Evolutionary conservation across 2,888 invertebrate species (phyloP).

Genomic region (Polyommatus icarus): DNA sequence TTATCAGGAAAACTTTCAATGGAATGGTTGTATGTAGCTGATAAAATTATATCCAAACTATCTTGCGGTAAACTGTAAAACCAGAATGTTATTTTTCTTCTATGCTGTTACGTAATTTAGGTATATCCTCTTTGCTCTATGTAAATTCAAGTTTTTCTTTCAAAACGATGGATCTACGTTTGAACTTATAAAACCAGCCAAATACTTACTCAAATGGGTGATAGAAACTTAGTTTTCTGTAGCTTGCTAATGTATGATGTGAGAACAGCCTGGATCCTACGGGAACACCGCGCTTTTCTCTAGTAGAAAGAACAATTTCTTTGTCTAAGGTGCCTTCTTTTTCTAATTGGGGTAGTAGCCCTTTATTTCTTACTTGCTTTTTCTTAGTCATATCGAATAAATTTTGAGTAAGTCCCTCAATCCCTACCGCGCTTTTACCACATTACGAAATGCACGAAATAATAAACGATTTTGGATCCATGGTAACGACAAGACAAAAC

Average conservation of each 20-base stretch:
- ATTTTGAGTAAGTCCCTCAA: constrained; percentile 30
- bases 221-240: constrained; percentile 70
- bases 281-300: constrained; percentile 63
- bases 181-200: background rate
- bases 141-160: too few relatives aligned
- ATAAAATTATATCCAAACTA: constrained; percentile 84
- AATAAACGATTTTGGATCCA: background rate
- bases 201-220: constrained; percentile 53
- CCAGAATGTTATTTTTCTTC: background rate
- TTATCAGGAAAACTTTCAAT: constrained; percentile 82
- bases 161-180: too few relatives aligned
- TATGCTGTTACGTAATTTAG: background rate
- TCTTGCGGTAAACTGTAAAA: constrained; percentile 81
- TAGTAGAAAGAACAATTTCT: constrained; percentile 63
- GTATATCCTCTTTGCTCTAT: too few relatives aligned
- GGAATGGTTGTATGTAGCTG: constrained; percentile 85
- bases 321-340: constrained; percentile 68
- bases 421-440: background rate
- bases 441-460: background rate
- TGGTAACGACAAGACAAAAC: background rate
- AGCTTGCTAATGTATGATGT: constrained; percentile 82
- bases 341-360: constrained; percentile 64
- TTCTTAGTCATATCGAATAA: constrained; percentile 48
- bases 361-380: constrained; percentile 70
- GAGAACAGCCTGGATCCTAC: constrained; percentile 78